These are phyloP conservation scores for Cyrtonyx montezumae DNA, from an alignment of 2,113 vertebrate species.

Conservation along the genomic window DNA sequence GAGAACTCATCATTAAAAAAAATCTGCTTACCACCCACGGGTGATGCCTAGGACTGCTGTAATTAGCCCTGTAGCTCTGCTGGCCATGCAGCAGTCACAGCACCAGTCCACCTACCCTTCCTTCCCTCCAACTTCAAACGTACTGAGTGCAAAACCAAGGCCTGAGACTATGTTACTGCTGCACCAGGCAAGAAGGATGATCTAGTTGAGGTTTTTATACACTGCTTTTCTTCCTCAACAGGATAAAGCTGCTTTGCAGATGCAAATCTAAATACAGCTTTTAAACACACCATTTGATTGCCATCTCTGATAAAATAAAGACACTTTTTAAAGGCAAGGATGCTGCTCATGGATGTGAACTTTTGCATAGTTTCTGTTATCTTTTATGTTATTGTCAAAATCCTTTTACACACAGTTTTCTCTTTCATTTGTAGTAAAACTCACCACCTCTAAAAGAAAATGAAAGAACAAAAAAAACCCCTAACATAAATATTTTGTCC, in stretches of 20 bases:
- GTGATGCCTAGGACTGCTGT: background rate
- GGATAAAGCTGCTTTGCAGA: background rate
- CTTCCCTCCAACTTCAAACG: background rate
- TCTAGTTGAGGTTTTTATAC: background rate
- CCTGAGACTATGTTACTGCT: background rate
- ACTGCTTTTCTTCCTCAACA: rapidly evolving
- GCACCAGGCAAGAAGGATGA: background rate
- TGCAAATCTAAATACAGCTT: background rate
- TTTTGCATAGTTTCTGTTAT: background rate
- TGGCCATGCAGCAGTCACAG: background rate
- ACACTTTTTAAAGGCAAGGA: background rate
- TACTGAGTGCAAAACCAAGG: background rate
- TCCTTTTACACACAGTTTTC: background rate
- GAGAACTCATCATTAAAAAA: background rate
- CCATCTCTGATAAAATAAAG: background rate
- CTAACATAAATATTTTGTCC: background rate
- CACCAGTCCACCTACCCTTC: background rate
- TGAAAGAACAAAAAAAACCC: rapidly evolving
- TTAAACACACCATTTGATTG: rapidly evolving
- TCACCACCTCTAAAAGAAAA: background rate
- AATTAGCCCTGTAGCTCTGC: background rate
- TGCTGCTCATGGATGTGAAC: background rate
- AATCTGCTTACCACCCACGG: background rate
- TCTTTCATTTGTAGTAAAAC: background rate
- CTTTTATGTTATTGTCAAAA: background rate